Percentiles rank a stretch among this genome's conserved stretches.
These are phyloP conservation scores for Meteorus colon DNA, from an alignment of 2,888 invertebrate genomes.

Conservation along the genomic window DNA sequence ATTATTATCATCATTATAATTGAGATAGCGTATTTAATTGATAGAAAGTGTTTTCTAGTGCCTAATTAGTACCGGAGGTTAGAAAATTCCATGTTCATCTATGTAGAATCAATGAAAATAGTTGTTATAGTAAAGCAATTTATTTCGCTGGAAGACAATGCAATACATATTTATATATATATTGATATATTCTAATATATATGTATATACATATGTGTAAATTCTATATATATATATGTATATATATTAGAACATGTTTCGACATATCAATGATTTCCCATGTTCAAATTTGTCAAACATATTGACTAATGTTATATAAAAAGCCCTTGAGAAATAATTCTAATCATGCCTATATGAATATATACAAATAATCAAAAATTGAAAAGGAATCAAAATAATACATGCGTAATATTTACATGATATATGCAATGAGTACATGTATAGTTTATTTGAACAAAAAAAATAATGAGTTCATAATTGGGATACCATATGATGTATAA, in stretches of 20 bases:
- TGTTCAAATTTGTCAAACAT: not conserved
- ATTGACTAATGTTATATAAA: not conserved
- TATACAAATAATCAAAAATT: constrained; percentile 5
- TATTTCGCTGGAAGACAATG: not conserved
- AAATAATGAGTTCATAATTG: not conserved
- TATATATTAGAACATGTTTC: not conserved
- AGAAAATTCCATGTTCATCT: not conserved
- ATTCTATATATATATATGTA: too few species aligned
- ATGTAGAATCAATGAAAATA: not conserved
- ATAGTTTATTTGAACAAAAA: not conserved
- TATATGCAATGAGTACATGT: not conserved
- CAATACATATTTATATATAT: not conserved
- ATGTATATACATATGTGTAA: too few species aligned
- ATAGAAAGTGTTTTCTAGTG: constrained; percentile 14
- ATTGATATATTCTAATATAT: too few species aligned
- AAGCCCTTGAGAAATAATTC: too few species aligned
- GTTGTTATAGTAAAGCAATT: not conserved
- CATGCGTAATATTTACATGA: not conserved
- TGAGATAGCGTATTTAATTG: not conserved
- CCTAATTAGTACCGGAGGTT: not conserved
- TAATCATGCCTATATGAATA: not conserved
- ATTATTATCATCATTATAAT: not conserved
- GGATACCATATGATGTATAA: not conserved
- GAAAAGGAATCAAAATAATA: not conserved
- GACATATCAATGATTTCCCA: not conserved